These are phyloP conservation scores for Autographa gamma DNA, from an alignment of 2,888 invertebrate species.

Conservation along the genomic window DNA sequence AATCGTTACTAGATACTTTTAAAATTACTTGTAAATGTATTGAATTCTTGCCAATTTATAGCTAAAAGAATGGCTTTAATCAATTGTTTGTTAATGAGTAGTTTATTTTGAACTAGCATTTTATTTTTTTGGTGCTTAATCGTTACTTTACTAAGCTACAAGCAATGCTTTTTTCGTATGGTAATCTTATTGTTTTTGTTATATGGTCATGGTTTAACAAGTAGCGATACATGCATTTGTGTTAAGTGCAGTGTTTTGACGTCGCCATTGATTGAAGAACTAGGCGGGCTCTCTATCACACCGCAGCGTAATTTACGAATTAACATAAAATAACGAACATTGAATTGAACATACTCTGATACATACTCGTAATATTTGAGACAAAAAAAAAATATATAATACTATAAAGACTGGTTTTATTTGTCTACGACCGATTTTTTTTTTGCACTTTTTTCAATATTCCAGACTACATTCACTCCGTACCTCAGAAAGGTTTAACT, in stretches of 20 bases:
- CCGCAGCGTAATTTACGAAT: constrained; percentile 17
- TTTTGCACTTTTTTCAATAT: too few relatives aligned
- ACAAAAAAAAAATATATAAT: too few relatives aligned
- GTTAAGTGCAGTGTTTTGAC: constrained; percentile 26
- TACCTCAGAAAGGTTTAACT: background rate
- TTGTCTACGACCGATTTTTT: too few relatives aligned
- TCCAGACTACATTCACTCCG: background rate
- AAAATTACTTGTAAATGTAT: background rate
- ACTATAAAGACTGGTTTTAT: too few relatives aligned
- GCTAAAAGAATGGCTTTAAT: background rate
- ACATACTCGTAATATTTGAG: too few relatives aligned
- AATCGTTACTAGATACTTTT: too few relatives aligned
- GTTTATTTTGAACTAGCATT: background rate
- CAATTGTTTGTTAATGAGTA: background rate
- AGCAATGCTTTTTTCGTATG: too few relatives aligned
- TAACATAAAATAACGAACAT: too few relatives aligned
- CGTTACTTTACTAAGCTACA: too few relatives aligned
- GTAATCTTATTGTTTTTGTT: too few relatives aligned
- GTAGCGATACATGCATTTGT: constrained; percentile 23
- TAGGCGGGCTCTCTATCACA: constrained; percentile 20
- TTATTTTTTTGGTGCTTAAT: background rate
- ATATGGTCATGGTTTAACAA: constrained; percentile 16
- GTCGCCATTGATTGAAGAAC: constrained; percentile 32
- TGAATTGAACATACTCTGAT: too few relatives aligned
- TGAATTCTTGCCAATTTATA: constrained; percentile 1